Conservation (phyloP, 2,113 vertebrate genomes). For the Paralichthys olivaceus region DNA sequence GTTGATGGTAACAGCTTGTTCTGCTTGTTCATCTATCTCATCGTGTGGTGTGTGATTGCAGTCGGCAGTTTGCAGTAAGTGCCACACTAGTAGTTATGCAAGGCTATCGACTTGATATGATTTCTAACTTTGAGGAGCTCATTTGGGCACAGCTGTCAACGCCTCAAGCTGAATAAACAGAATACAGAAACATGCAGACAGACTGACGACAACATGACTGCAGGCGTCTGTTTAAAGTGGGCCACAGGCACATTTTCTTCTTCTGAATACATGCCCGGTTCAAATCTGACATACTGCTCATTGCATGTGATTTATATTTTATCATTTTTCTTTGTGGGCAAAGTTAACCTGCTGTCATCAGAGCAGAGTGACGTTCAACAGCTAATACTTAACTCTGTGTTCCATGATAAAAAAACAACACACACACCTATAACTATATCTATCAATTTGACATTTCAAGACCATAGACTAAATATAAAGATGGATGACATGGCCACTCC, state of each 20-base stretch:
- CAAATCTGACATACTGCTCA: slow-evolving; percentile 26
- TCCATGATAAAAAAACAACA: not conserved
- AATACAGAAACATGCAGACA: slow-evolving; percentile 49
- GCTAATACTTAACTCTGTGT: not conserved
- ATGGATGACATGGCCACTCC: not conserved
- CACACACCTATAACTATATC: not conserved
- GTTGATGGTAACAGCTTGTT: slow-evolving; percentile 55
- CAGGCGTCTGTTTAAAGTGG: slow-evolving; percentile 51
- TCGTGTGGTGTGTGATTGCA: slow-evolving; percentile 40
- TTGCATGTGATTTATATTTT: slow-evolving; percentile 22
- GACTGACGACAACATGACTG: slow-evolving; percentile 58
- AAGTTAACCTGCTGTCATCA: slow-evolving; percentile 21
- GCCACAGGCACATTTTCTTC: slow-evolving; percentile 40
- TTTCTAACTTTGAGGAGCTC: slow-evolving; percentile 58
- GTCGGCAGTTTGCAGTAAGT: slow-evolving; percentile 35
- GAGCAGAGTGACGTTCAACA: slow-evolving; percentile 13
- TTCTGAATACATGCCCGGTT: slow-evolving; percentile 6
- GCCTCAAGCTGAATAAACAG: slow-evolving; percentile 69
- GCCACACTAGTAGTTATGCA: slow-evolving; percentile 29
- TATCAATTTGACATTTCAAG: not conserved
- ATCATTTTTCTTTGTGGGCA: slow-evolving; percentile 35
- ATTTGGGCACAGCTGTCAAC: slow-evolving; percentile 60
- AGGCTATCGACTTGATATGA: slow-evolving; percentile 37
- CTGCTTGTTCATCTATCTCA: slow-evolving; percentile 47
- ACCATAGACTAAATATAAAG: not conserved